Conservation (phyloP, 2,888 invertebrate genomes). For the Zele albiditarsus region DNA sequence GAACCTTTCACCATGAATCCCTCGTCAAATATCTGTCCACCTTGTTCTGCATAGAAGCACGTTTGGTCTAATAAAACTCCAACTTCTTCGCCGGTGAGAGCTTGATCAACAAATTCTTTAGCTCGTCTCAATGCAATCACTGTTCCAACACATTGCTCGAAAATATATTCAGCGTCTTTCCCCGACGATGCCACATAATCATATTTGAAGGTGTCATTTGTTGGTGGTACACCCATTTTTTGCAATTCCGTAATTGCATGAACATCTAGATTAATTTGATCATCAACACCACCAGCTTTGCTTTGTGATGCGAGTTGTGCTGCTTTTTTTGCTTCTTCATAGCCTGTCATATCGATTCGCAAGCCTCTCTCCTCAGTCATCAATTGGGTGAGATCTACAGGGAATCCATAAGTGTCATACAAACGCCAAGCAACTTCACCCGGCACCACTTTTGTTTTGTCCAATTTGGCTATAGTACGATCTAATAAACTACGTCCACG, state of each 20-base stretch:
- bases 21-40: constrained; percentile 98
- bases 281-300: constrained; percentile 85
- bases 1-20: constrained; percentile 89
- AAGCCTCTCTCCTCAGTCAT: constrained; percentile 98
- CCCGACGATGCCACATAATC: constrained; percentile 81
- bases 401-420: constrained; percentile 99
- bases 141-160: constrained; percentile 81
- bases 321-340: constrained; percentile 92
- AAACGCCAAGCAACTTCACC: constrained; percentile 98
- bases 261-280: constrained; percentile 92
- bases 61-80: constrained; percentile 94
- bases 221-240: constrained; percentile 82
- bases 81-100: constrained; percentile 89
- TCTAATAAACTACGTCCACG: constrained; percentile 93
- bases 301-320: constrained; percentile 93
- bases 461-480: constrained; percentile 90
- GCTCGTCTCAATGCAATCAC: constrained; percentile 87
- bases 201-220: constrained; percentile 95
- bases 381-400: constrained; percentile 95
- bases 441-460: constrained; percentile 82
- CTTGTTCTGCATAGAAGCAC: constrained; percentile 98
- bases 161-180: constrained; percentile 83
- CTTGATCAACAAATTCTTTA: constrained; percentile 89
- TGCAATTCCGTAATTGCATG: constrained; percentile 95
- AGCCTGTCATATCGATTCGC: constrained; percentile 89